Evolutionary conservation across 2,888 invertebrate species (phyloP), one percentile per base, ranked within the genome.

Genomic region (Drosophila melanosoma): DNA sequence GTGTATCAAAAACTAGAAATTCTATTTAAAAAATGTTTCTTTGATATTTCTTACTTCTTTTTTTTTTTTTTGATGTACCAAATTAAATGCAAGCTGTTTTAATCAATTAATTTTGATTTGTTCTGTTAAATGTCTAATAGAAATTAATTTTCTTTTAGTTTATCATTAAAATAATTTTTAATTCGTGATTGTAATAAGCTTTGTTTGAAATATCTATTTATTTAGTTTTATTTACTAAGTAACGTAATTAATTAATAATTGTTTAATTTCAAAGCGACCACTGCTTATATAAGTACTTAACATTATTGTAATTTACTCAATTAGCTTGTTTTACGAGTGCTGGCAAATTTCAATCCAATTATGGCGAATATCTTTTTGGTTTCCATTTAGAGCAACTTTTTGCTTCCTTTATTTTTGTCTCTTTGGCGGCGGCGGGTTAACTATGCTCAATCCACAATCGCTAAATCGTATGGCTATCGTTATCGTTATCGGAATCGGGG

Each of bases 361-460:
- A 84, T 84, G 87, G 87, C 83, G 71, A 58, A 69, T 74, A 61
- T 76, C 58, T 84, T 81, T 84, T 87, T 87, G 81, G 87, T 15
- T 72, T 67, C 45, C 59, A 20, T 36, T 52, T 17, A 10, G 61
- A 53, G 54, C 45, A 60, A 62, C 20, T 48, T 62, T 62, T 52
- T 32, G 63, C 51, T 61, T 84, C 70, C 68, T 42, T 70, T 70
- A 49, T 67, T 29, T 51, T 51, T 51, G 36, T 32, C 45, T 45
- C 36, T 33, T 54, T 66, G 74, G 69, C 81, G 81, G 76, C 81
- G 81, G 82, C 82, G 79, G 81, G 81, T 77, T 79, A 67, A 74
- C 76, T 74, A 67, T 66, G 59, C 77, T 74, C 60, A 62, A 32
- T 69, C 72, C 63, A 69, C 64, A 53, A 54, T 72, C 57, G 60